These are phyloP conservation scores for Amphipoea lucens DNA, from an alignment of 2,888 invertebrate species.

Conservation along the genomic window DNA sequence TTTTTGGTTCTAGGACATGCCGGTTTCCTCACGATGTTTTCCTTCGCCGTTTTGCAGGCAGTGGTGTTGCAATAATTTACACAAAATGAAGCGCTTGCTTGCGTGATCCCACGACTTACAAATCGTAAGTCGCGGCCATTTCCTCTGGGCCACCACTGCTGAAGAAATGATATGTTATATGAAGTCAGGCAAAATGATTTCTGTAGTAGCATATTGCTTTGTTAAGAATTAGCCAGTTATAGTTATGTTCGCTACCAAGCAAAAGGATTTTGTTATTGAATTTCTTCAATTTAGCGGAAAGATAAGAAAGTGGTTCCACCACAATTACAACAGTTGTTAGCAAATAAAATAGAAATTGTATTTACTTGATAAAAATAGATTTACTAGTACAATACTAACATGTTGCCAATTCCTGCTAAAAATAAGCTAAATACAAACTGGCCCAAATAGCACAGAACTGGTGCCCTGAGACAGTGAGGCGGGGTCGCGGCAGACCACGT, in stretches of 20 bases:
- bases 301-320: conserved; percentile 16
- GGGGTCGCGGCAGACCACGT: too few species aligned
- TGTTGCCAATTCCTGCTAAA: not conserved
- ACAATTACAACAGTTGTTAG: not conserved
- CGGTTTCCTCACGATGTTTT: too few species aligned
- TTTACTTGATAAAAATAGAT: not conserved
- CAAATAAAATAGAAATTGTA: not conserved
- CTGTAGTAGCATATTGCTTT: not conserved
- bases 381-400: not conserved
- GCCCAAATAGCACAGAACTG: too few species aligned
- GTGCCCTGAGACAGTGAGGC: too few species aligned
- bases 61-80: too few species aligned
- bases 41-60: too few species aligned
- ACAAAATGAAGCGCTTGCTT: too few species aligned
- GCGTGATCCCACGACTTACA: too few species aligned
- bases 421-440: not conserved
- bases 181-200: not conserved
- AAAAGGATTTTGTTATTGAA: conserved; percentile 2
- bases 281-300: conserved; percentile 33
- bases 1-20: too few species aligned
- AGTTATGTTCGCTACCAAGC: not conserved
- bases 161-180: not conserved
- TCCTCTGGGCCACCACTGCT: too few species aligned
- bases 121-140: too few species aligned
- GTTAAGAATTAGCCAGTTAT: not conserved